phyloP scores from a whole-genome alignment of 2,113 vertebrate genomes.

The Herpailurus yagouaroundi region DNA sequence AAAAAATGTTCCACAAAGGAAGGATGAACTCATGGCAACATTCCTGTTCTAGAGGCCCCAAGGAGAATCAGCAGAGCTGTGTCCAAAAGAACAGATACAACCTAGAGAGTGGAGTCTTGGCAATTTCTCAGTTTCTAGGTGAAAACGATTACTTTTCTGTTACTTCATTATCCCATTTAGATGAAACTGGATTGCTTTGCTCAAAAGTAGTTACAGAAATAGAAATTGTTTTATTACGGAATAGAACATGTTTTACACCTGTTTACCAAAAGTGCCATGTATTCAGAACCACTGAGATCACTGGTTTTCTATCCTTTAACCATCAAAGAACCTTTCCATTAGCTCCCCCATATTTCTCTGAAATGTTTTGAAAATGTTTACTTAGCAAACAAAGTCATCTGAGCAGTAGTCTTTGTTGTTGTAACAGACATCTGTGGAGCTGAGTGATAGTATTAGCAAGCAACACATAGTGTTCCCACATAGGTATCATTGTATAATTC shows the following conservation, averaged over 20 bases:
- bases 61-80: background rate
- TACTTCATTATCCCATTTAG: background rate
- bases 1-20: background rate
- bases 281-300: background rate
- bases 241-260: background rate
- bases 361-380: background rate
- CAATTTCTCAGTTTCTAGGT: background rate
- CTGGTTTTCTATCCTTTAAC: background rate
- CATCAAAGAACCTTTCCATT: background rate
- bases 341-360: background rate
- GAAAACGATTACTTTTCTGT: background rate
- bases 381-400: background rate
- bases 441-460: background rate
- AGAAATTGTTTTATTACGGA: too few species aligned
- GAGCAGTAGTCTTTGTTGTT: background rate
- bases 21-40: background rate
- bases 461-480: background rate
- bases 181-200: background rate
- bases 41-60: background rate
- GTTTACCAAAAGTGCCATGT: background rate
- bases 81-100: background rate
- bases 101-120: background rate
- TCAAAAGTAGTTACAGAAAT: background rate
- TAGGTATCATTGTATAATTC: background rate
- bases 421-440: background rate